These are phyloP conservation scores for Trisateles emortualis DNA, from an alignment of 2,888 invertebrate genomes.

Conservation along the genomic window DNA sequence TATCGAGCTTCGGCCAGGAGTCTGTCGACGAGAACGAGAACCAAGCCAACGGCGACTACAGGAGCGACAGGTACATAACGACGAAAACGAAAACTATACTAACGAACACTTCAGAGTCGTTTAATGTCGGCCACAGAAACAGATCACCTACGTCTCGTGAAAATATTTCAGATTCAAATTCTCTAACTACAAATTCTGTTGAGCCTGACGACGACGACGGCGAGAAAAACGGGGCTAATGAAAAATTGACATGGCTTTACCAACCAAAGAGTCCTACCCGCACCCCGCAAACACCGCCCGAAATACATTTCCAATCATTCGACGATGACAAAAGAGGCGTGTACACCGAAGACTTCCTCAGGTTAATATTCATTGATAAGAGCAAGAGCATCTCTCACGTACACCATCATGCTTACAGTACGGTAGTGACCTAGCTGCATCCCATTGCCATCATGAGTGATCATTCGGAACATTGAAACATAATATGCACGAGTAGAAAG, in stretches of 20 bases:
- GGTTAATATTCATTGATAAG: slow-evolving; percentile 79
- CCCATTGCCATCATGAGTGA: slow-evolving; percentile 43
- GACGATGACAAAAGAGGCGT: slow-evolving; percentile 77
- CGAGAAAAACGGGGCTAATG: slow-evolving; percentile 58
- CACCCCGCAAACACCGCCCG: slow-evolving; percentile 66
- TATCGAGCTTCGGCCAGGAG: slow-evolving; percentile 84
- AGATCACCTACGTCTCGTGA: slow-evolving; percentile 78
- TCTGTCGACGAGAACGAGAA: slow-evolving; percentile 68
- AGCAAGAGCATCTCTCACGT: slow-evolving; percentile 56
- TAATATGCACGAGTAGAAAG: slow-evolving; percentile 64
- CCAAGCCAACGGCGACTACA: slow-evolving; percentile 76
- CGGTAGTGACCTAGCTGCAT: slow-evolving; percentile 67
- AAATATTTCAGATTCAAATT: slow-evolving; percentile 72
- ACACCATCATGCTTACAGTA: slow-evolving; percentile 63
- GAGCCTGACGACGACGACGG: slow-evolving; percentile 48
- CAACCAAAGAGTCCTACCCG: slow-evolving; percentile 75
- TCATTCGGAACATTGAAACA: slow-evolving; percentile 52
- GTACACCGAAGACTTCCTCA: slow-evolving; percentile 82
- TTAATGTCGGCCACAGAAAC: slow-evolving; percentile 76
- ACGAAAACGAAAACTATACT: slow-evolving; percentile 79
- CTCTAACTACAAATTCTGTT: slow-evolving; percentile 64
- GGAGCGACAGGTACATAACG: slow-evolving; percentile 77
- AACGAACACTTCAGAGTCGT: slow-evolving; percentile 75
- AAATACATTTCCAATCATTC: slow-evolving; percentile 85
- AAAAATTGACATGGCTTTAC: slow-evolving; percentile 81